Base-by-base conservation (phyloP, 2,113 vertebrate genomes). In the Apteryx mantelli region DNA sequence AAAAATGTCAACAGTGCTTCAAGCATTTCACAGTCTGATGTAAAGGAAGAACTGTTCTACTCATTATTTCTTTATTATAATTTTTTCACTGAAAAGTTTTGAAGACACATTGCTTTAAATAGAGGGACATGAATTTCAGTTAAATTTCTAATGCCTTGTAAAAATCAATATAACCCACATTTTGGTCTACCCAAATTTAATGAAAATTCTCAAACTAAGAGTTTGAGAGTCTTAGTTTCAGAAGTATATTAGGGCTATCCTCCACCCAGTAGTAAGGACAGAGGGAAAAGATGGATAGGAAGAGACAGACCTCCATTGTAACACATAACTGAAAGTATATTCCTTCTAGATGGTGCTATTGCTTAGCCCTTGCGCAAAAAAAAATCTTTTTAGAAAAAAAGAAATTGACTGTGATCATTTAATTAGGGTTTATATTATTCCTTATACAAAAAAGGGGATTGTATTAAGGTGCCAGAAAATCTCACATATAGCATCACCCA, bases 301-400 rank as follows among this genome's bases (percentile, higher is more conserved):
- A 88, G 81, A 46, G 15, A 50, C 12, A 60, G 17, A 34, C 56
- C 32, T 60, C 32, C 34, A 60, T 60, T 4, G 32, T 65, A 76
- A 73, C 5, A 80, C 7, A 44, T 58, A 85, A 61, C 38, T 77
- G 66, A 94, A 96, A 53, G 36, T 66, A 44, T 83, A 34, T 9
- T 92, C 92, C 94, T 97, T 96, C 89, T 96, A 96, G 94, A 94
- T 96, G 93, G 96, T 96, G 95, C 93, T 97, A 74, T 96, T 97
- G 93, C 91, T 97, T 94, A 7, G 71, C 5, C 82, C 44, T 87
- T 88, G 44, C 65, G 26, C 14, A 18, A 52, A 90, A 91, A 92
- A 76, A 82, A 36, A 3, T 5, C 2, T 53, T 88, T 94, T 48
- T 4, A 74, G 12, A 22, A 53, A 61, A 85, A 30, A 88, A 92